These are phyloP conservation scores for Escarpia spicata DNA, from an alignment of 2,888 invertebrate genomes.

Conservation along the genomic window DNA sequence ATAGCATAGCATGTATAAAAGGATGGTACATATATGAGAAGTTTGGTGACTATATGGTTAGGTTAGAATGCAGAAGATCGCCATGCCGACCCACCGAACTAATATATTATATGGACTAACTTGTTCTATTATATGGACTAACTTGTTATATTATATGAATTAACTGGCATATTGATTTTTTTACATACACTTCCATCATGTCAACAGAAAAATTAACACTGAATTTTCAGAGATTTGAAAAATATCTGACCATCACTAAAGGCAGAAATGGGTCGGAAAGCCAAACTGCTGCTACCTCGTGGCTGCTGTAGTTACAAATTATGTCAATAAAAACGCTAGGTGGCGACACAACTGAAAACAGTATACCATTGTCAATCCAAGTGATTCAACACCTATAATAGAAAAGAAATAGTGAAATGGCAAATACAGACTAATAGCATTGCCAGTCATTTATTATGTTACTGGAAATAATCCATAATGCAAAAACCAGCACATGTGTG, in stretches of 20 bases:
- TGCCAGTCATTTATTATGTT: not conserved
- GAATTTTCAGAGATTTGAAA: not conserved
- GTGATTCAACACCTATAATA: not conserved
- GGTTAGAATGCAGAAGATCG: no score
- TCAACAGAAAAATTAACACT: not conserved
- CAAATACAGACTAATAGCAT: not conserved
- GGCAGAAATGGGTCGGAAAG: not conserved
- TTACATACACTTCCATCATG: not conserved
- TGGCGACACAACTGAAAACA: not conserved
- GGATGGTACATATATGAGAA: no score
- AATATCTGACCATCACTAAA: not conserved
- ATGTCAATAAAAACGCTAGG: not conserved
- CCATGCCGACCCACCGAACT: no score
- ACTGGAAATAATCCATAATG: no score
- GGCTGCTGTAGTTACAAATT: not conserved
- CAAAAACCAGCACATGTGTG: no score
- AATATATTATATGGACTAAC: no score
- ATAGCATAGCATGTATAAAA: no score
- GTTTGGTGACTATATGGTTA: no score
- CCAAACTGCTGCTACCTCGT: not conserved
- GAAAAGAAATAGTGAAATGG: not conserved
- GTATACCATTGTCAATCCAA: not conserved
- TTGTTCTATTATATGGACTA: no score
- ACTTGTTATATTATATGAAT: no score
- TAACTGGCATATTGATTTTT: no score